phyloP scores from a whole-genome alignment of 2,797 vertebrate genomes.

The Cercopithecus hamlyni region DNA sequence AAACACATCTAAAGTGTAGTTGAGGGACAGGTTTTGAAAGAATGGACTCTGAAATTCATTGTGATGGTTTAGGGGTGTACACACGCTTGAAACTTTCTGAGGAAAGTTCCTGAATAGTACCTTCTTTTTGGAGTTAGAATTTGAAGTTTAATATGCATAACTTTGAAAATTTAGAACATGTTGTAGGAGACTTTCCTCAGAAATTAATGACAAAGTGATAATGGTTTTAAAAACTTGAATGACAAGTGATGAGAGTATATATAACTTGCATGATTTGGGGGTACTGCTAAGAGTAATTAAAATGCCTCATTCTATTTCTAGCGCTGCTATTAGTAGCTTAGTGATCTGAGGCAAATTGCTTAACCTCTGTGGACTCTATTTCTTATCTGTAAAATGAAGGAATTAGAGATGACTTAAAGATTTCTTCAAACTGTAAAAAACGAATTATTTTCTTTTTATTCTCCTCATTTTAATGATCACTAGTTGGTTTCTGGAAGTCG shows the following conservation, averaged over 20 bases:
- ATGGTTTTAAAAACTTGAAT: constrained; percentile 49
- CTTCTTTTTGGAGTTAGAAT: constrained; percentile 50
- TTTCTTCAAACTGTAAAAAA: constrained; percentile 46
- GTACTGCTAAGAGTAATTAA: constrained; percentile 51
- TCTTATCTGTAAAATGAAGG: constrained; percentile 46
- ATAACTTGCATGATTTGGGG: constrained; percentile 22
- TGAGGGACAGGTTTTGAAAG: constrained; percentile 4
- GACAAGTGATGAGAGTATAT: neutral
- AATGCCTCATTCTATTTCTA: constrained; percentile 60
- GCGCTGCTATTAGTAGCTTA: constrained; percentile 46
- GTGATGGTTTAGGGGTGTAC: neutral
- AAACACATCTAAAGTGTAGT: neutral
- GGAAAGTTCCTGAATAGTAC: constrained; percentile 2
- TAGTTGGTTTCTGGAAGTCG: constrained; percentile 45
- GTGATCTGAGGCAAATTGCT: constrained; percentile 45
- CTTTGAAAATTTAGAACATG: constrained; percentile 29
- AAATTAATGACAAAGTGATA: constrained; percentile 38
- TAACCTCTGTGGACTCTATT: constrained; percentile 35
- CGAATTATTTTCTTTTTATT: neutral
- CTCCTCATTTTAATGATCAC: neutral
- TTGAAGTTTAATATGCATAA: constrained; percentile 38
- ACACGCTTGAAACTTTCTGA: neutral
- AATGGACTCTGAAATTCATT: neutral
- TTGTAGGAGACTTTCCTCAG: constrained; percentile 43
- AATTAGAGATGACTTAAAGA: neutral